These are phyloP conservation scores for Empidonax alnorum DNA, from an alignment of 2,113 vertebrate species.

Conservation along the genomic window DNA sequence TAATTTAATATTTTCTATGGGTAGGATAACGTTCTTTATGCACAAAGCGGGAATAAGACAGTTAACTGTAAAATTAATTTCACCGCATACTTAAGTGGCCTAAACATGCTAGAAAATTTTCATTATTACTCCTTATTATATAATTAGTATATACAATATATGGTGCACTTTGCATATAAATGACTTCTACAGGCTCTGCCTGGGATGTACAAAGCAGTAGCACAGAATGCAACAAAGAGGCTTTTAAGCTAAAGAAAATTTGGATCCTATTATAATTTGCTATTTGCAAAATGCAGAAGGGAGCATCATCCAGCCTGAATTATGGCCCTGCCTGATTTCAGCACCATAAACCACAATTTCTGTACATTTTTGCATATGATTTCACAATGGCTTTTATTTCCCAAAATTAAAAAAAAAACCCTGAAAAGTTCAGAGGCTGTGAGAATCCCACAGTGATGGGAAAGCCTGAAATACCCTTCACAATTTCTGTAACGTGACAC, in stretches of 20 bases:
- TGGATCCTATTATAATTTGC: neutral
- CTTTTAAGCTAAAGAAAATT: slow-evolving; percentile 5
- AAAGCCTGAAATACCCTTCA: neutral
- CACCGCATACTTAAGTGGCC: neutral
- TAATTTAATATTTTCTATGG: slow-evolving; percentile 37
- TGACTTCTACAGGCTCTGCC: neutral
- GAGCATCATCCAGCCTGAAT: neutral
- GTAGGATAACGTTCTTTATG: slow-evolving; percentile 8
- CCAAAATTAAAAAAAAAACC: neutral
- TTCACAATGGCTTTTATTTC: neutral
- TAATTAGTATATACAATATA: slow-evolving; percentile 55
- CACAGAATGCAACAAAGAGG: neutral
- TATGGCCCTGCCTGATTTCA: neutral
- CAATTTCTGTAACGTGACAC: neutral
- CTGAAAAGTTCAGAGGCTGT: neutral
- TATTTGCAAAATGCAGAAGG: neutral
- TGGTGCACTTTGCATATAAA: slow-evolving; percentile 45
- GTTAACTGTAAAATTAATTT: slow-evolving; percentile 58
- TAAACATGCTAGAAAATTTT: slow-evolving; percentile 40
- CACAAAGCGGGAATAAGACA: slow-evolving; percentile 30
- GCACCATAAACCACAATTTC: neutral
- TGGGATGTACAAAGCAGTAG: neutral
- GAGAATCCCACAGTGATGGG: neutral
- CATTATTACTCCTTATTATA: slow-evolving; percentile 53
- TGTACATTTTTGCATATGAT: neutral